Evolutionary conservation across 2,888 invertebrate species (phyloP), one percentile per base, ranked within the genome.

Genomic region (Andrena dorsata): DNA sequence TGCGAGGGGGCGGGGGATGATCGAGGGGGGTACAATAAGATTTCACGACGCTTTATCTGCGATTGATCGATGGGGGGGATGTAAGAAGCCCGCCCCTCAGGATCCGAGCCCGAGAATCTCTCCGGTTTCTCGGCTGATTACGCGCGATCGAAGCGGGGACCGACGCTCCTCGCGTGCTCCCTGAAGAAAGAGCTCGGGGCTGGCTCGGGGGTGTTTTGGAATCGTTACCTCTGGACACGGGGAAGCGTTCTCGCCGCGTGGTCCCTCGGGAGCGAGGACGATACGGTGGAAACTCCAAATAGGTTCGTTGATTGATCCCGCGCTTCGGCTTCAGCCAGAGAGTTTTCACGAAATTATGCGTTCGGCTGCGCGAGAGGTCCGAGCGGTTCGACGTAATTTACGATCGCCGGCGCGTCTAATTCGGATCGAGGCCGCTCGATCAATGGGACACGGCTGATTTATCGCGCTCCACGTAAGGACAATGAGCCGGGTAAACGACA

Each of bases 341-440:
- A 26, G n/a, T 26, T 35, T 53, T 68, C 7, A 10, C 8, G 20
- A 30, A 76, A 76, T 76, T 70, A 70, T 51, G 70, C 30, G 35
- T 32, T 32, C 47, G 35, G 20, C 10, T 26, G 10, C 41, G 26
- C 56, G 76, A 69, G 80, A 80, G 78, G 63, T 82, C 73, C 65
- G n/a, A 53, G 75, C 72, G 73, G 77, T 68, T 75, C 71, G 72
- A 60, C 65, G 81, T 87, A 82, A 87, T 85, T 86, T 87, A 87
- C 81, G 87, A 80, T 71, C 74, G 56, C 64, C 71, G 76, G 60
- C 64, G 76, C 78, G 73, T 84, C 86, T 76, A 74, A 86, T 86
- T 81, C 81, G 74, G 73, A 85, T 86, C 81, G 83, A 80, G 72
- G 72, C 86, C 83, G 86, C 77, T 84, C 84, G 77, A 85, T 86